Conservation (phyloP, 2,888 invertebrate species). For the Eristalis tenax region DNA sequence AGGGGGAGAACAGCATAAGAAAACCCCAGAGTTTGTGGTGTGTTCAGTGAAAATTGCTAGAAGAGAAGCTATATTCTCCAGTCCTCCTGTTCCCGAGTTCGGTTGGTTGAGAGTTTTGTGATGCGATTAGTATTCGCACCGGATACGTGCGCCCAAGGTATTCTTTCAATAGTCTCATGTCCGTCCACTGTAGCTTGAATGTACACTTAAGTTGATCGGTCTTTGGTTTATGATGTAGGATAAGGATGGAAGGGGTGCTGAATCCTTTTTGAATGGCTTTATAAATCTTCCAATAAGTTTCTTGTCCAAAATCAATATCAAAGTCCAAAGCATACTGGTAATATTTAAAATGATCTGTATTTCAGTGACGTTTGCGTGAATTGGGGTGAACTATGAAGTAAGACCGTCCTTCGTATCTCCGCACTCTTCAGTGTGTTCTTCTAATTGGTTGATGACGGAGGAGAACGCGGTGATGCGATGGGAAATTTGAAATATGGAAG, state of each 20-base stretch:
- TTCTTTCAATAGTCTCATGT: slow-evolving; percentile 61
- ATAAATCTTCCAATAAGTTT: slow-evolving; percentile 67
- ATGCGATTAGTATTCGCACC: slow-evolving; percentile 66
- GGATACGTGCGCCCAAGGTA: slow-evolving; percentile 64
- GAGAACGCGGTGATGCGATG: slow-evolving; percentile 19
- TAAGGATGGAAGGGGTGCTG: neutral
- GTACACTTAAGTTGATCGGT: neutral
- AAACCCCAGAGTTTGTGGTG: slow-evolving; percentile 21
- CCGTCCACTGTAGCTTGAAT: slow-evolving; percentile 57
- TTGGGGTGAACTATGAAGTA: slow-evolving; percentile 3
- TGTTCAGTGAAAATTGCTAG: slow-evolving; percentile 52
- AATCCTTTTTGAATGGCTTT: slow-evolving; percentile 67
- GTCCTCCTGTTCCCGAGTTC: neutral
- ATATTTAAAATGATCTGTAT: slow-evolving; percentile 57
- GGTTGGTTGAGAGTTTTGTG: slow-evolving; percentile 5
- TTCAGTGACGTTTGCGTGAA: slow-evolving; percentile 17
- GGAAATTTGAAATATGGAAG: slow-evolving; percentile 54
- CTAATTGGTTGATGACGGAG: slow-evolving; percentile 13
- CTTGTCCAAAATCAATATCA: slow-evolving; percentile 57
- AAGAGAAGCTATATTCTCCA: slow-evolving; percentile 16
- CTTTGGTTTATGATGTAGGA: slow-evolving; percentile 11
- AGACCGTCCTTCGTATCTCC: too few species aligned
- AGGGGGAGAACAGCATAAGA: slow-evolving; percentile 36
- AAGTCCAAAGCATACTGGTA: neutral
- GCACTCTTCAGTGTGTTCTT: neutral